Conservation (phyloP, 2,888 invertebrate genomes). For the Branchellion lobata region DNA sequence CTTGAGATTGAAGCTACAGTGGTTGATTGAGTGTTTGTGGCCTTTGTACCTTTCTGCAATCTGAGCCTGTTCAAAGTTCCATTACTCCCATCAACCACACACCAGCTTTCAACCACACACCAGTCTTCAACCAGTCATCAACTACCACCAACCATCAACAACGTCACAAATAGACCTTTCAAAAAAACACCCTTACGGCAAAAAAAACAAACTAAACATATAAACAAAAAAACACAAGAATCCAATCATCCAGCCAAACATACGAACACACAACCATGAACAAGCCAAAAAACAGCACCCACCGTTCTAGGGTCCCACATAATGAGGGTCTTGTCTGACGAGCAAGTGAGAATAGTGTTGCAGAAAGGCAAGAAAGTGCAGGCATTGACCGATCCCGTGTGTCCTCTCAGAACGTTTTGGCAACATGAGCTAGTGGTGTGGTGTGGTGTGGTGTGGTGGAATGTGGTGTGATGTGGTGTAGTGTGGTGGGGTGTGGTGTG, state of each 20-base stretch:
- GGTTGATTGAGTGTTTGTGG: conserved; percentile 62
- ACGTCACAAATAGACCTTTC: neutral
- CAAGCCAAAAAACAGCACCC: conserved; percentile 1
- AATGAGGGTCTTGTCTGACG: conserved; percentile 62
- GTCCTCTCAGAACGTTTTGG: conserved; percentile 61
- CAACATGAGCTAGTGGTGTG: conserved; percentile 56
- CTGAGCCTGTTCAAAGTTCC: no score
- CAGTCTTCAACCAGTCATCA: no score
- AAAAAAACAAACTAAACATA: no score
- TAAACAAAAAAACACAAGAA: neutral
- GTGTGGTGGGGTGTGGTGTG: neutral
- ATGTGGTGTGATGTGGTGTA: no score
- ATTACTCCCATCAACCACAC: no score
- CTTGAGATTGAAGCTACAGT: conserved; percentile 59
- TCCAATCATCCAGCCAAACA: no score
- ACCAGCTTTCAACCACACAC: no score
- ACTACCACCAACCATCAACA: neutral
- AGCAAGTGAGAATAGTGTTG: conserved; percentile 61
- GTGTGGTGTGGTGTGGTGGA: neutral
- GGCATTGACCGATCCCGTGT: conserved; percentile 62
- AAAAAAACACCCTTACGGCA: neutral
- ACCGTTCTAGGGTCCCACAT: conserved; percentile 63
- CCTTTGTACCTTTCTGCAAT: conserved; percentile 62
- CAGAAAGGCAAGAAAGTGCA: conserved; percentile 61
- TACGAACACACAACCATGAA: no score